Conservation (phyloP, 2,113 vertebrate species). For the Maccullochella peelii region DNA sequence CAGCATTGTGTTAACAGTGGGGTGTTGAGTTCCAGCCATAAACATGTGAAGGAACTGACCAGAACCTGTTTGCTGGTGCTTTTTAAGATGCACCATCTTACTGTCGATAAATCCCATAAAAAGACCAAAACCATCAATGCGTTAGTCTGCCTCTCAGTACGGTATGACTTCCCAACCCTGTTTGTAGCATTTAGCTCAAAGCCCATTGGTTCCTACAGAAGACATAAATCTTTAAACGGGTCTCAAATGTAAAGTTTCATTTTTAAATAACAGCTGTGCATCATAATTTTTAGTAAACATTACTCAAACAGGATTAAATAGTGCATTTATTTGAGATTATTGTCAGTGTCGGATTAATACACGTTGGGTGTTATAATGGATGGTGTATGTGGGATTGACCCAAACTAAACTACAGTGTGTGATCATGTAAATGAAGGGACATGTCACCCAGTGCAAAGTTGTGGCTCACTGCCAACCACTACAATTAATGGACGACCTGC, state of each 20-base stretch:
- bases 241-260: not conserved
- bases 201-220: not conserved
- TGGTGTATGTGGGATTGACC: not conserved
- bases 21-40: not conserved
- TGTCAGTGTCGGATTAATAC: not conserved
- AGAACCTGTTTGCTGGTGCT: not conserved
- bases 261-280: not conserved
- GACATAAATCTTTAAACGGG: not conserved
- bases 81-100: no score
- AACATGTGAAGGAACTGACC: not conserved
- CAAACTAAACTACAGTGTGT: not conserved
- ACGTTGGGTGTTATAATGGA: not conserved
- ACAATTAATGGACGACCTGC: not conserved
- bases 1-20: constrained; percentile 7
- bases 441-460: not conserved
- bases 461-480: not conserved
- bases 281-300: not conserved
- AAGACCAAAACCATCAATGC: not conserved
- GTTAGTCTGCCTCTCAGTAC: not conserved
- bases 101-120: not conserved
- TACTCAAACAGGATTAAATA: not conserved
- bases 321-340: not conserved
- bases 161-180: not conserved
- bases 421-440: not conserved
- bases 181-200: not conserved